phyloP scores from a whole-genome alignment of 2,113 vertebrate genomes.

The Upupa epops region DNA sequence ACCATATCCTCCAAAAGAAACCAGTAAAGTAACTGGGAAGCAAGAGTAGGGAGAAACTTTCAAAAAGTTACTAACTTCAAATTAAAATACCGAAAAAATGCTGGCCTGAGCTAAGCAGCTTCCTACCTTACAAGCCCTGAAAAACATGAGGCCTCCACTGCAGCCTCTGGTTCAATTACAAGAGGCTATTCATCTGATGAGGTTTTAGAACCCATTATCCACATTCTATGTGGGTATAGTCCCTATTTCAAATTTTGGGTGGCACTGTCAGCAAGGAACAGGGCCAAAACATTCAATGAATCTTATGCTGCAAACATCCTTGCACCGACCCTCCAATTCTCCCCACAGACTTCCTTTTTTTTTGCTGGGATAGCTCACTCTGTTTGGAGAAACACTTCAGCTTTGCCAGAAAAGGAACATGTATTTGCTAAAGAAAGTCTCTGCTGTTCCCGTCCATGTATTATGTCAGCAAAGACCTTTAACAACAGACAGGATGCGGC shows the following conservation, averaged over 20 bases:
- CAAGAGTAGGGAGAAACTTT: background rate
- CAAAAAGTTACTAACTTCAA: background rate
- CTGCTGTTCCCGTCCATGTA: background rate
- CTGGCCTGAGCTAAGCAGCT: background rate
- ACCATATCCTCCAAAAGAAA: background rate
- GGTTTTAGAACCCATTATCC: background rate
- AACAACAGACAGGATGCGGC: background rate
- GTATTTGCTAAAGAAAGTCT: background rate
- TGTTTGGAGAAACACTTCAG: background rate
- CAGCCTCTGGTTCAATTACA: background rate
- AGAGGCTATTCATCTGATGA: background rate
- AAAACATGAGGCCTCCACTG: rapidly evolving
- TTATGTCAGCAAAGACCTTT: background rate
- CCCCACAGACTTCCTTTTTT: background rate
- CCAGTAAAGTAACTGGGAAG: background rate
- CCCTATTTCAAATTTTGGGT: background rate
- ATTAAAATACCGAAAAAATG: background rate
- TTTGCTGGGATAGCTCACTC: background rate
- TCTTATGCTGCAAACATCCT: background rate
- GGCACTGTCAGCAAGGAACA: background rate
- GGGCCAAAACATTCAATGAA: background rate
- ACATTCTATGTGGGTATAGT: background rate
- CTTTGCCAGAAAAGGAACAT: background rate
- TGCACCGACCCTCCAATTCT: background rate
- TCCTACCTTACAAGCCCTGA: background rate